These are phyloP conservation scores for Melanostigma gelatinosum DNA, from an alignment of 2,113 vertebrate genomes.

Conservation along the genomic window DNA sequence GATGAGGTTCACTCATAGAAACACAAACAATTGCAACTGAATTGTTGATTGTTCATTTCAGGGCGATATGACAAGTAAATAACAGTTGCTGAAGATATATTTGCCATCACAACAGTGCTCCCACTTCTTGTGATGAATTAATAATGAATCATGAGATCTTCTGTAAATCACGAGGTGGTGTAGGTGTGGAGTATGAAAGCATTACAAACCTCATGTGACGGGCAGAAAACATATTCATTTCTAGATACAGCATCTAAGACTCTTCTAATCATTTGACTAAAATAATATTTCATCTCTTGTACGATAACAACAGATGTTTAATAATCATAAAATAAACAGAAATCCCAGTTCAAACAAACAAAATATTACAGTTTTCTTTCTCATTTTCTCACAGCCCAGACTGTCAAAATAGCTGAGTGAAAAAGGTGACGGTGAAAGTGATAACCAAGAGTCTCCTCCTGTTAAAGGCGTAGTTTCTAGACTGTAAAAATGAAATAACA, in stretches of 20 bases:
- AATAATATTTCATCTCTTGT: too few species aligned
- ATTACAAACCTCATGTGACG: neutral
- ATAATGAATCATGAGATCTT: constrained; percentile 2
- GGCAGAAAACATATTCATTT: neutral
- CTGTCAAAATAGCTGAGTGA: too few species aligned
- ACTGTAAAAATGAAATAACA: too few species aligned
- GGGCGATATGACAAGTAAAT: neutral
- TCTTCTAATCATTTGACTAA: too few species aligned
- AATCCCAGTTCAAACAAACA: too few species aligned
- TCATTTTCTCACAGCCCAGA: neutral
- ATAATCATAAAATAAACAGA: too few species aligned
- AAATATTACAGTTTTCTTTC: too few species aligned
- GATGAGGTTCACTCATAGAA: neutral
- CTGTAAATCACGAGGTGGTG: neutral
- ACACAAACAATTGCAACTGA: neutral
- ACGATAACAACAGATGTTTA: too few species aligned
- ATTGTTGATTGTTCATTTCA: neutral
- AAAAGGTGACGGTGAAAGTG: too few species aligned
- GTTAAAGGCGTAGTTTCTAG: too few species aligned
- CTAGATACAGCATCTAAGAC: neutral
- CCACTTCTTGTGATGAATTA: neutral
- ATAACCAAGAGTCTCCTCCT: too few species aligned
- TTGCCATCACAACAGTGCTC: neutral
- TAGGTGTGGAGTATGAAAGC: neutral
- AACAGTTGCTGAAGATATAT: neutral